Percentiles rank a stretch among this genome's conserved stretches.
Evolutionary conservation across 64 coral and sea anemone genomes (phyloP).

Genomic region (Porites lutea): DNA sequence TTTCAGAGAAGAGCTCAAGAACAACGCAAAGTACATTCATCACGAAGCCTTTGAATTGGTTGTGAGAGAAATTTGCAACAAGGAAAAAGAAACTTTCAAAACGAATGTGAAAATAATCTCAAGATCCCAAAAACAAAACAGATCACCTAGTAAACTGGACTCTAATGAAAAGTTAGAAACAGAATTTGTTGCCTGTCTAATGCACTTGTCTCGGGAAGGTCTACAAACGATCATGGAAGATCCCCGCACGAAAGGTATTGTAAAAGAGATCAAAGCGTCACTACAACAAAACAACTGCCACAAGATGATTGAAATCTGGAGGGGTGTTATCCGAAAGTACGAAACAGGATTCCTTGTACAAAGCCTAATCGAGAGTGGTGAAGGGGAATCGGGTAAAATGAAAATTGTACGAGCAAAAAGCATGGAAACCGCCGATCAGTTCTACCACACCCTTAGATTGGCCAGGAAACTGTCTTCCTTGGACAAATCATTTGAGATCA

Average conservation of each 20-base stretch:
- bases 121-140: background rate
- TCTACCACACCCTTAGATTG: conserved; percentile 35
- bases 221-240: background rate
- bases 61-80: background rate
- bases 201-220: background rate
- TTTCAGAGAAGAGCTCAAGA: background rate
- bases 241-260: background rate
- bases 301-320: background rate
- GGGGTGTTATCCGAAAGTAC: background rate
- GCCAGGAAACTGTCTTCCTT: conserved; percentile 14
- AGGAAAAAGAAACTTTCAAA: background rate
- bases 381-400: conserved; percentile 17
- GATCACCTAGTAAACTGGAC: background rate
- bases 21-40: background rate
- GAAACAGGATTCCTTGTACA: conserved; percentile 43
- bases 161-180: background rate
- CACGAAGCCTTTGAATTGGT: conserved; percentile 49
- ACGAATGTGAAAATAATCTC: background rate
- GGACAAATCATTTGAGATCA: conserved; percentile 44
- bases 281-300: background rate
- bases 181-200: conserved; percentile 9
- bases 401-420: conserved; percentile 63
- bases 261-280: background rate
- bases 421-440: conserved; percentile 48
- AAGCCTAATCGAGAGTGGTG: background rate